These are phyloP conservation scores for Hylaeus volcanicus DNA, from an alignment of 1,140 invertebrate genomes.

Conservation along the genomic window DNA sequence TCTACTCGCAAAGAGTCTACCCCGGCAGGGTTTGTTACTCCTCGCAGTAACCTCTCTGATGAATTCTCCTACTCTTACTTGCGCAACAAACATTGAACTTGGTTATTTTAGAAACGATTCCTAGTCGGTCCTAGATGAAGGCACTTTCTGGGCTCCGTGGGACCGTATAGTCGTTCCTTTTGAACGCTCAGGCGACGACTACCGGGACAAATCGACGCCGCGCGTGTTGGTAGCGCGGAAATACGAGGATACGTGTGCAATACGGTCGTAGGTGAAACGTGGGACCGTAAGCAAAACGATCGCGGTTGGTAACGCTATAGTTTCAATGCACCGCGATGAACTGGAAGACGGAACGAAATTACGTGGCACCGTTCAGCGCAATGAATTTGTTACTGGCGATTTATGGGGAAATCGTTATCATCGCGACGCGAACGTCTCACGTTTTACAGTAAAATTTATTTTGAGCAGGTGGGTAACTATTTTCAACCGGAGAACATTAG, in stretches of 20 bases:
- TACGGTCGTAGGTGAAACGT: slow-evolving; percentile 44
- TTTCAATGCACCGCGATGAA: slow-evolving; percentile 43
- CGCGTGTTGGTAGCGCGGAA: slow-evolving; percentile 29
- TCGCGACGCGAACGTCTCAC: neutral
- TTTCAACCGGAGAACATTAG: too few species aligned
- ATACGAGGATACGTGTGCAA: slow-evolving; percentile 29
- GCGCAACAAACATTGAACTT: neutral
- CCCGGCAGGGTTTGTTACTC: too few species aligned
- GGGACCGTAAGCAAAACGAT: slow-evolving; percentile 48
- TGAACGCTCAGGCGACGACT: slow-evolving; percentile 26
- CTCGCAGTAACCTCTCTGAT: too few species aligned
- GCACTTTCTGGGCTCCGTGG: too few species aligned
- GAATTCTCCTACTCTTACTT: too few species aligned
- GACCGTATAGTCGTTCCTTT: slow-evolving; percentile 19
- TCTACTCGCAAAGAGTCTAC: too few species aligned
- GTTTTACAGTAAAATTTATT: neutral
- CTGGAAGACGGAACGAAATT: slow-evolving; percentile 31
- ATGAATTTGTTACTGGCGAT: neutral
- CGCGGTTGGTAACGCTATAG: slow-evolving; percentile 33
- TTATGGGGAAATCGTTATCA: neutral
- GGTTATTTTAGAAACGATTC: too few species aligned
- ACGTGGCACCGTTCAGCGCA: slow-evolving; percentile 4
- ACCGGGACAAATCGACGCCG: slow-evolving; percentile 18
- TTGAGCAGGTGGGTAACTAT: too few species aligned
- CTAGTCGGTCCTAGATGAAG: too few species aligned